Percentiles rank a stretch among this genome's conserved stretches.
Conservation (phyloP, 2,888 invertebrate species). For the Lomographa bimaculata region DNA sequence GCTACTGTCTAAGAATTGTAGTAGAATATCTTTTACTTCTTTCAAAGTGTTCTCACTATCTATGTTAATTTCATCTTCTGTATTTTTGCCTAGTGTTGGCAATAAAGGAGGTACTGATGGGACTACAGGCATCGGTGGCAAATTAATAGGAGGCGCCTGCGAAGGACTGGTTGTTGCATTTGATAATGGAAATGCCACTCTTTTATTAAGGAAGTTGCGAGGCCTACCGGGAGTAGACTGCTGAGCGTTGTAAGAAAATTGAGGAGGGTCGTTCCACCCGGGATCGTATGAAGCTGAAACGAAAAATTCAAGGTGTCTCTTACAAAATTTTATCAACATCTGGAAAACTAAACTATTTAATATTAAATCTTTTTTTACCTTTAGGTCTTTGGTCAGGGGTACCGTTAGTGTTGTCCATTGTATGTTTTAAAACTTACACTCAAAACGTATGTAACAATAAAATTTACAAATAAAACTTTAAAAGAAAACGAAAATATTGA, state of each 20-base stretch:
- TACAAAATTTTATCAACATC: slow-evolving; percentile 1
- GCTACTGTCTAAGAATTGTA: slow-evolving; percentile 58
- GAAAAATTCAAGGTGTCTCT: too few relatives aligned
- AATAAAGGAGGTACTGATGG: slow-evolving; percentile 35
- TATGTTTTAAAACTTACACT: too few relatives aligned
- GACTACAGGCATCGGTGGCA: slow-evolving; percentile 53
- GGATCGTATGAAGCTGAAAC: slow-evolving; percentile 69
- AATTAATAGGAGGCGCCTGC: slow-evolving; percentile 41
- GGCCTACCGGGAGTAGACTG: slow-evolving; percentile 66
- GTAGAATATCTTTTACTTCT: slow-evolving; percentile 62
- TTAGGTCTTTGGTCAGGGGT: slow-evolving; percentile 43
- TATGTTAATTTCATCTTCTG: slow-evolving; percentile 39
- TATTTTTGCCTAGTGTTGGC: slow-evolving; percentile 15
- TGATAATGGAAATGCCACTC: slow-evolving; percentile 78
- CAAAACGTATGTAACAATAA: too few relatives aligned
- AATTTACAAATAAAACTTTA: too few relatives aligned
- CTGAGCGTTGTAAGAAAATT: slow-evolving; percentile 71
- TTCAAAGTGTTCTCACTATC: slow-evolving; percentile 56
- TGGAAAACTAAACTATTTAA: slow-evolving; percentile 1
- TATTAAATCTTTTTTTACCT: slow-evolving; percentile 48
- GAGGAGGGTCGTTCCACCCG: slow-evolving; percentile 85
- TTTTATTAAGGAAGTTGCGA: slow-evolving; percentile 76
- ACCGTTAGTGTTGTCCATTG: slow-evolving; percentile 22
- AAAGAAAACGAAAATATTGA: too few relatives aligned
- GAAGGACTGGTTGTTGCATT: slow-evolving; percentile 36